A percentile compares a stretch with the other conserved stretches of the same genome.
Evolutionary conservation across 2,888 invertebrate species (phyloP).

Genomic region (Endomychus coccineus): DNA sequence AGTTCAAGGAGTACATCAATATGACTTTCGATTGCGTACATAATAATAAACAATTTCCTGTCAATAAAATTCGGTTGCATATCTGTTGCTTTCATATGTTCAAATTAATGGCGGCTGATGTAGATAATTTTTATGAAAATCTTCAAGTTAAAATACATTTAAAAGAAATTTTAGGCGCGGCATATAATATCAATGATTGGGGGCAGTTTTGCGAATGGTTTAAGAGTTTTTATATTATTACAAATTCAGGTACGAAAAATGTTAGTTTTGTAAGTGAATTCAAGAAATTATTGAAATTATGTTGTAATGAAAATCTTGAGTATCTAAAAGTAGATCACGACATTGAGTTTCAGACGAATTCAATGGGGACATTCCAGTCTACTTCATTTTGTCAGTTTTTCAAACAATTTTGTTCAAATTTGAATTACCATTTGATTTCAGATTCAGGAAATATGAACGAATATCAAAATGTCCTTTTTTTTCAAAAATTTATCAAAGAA

Average conservation of each 20-base stretch:
- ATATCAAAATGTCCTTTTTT: background rate
- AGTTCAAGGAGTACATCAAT: background rate
- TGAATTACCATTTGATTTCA: too few species aligned
- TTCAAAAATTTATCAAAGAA: background rate
- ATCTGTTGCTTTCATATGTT: slow-evolving; percentile 3
- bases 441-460: background rate
- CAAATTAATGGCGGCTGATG: slow-evolving; percentile 1
- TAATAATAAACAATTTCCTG: background rate
- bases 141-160: background rate
- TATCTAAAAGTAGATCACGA: too few species aligned
- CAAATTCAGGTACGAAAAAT: too few species aligned
- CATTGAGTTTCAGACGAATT: too few species aligned
- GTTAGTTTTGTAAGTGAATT: too few species aligned
- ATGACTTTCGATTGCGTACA: background rate
- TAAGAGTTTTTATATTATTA: too few species aligned
- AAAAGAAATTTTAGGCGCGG: slow-evolving; percentile 3
- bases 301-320: too few species aligned
- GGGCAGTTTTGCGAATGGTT: too few species aligned
- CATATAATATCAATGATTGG: slow-evolving; percentile 1
- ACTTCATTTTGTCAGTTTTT: too few species aligned
- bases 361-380: too few species aligned
- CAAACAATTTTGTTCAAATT: too few species aligned
- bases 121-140: background rate
- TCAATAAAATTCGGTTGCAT: background rate
- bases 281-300: too few species aligned